Conservation (phyloP, 2,797 vertebrate species). For the Pangasius sanitwongsei region DNA sequence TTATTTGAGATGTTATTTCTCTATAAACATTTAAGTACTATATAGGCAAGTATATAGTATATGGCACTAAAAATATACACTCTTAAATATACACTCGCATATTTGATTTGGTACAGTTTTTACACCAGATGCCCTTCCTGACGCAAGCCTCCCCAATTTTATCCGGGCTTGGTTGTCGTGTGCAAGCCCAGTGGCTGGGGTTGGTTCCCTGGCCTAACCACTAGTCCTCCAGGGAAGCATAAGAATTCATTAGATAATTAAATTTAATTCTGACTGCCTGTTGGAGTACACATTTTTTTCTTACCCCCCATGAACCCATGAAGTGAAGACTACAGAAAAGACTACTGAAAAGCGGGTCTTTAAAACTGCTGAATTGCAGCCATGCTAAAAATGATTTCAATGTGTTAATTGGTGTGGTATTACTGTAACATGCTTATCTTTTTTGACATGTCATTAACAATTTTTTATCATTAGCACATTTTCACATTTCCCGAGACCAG, state of each 20-base stretch:
- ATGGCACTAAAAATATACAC: neutral
- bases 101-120: too few species aligned
- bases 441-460: slow-evolving; percentile 6
- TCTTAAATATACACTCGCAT: too few species aligned
- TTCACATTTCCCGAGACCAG: slow-evolving; percentile 14
- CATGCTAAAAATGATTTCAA: neutral
- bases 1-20: neutral
- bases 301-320: neutral
- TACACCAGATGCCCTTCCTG: too few species aligned
- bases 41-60: neutral
- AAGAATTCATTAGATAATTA: neutral
- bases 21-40: neutral
- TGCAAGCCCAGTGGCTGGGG: too few species aligned
- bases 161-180: too few species aligned
- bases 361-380: neutral
- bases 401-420: neutral
- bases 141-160: too few species aligned
- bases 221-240: too few species aligned
- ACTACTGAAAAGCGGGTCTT: neutral
- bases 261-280: neutral
- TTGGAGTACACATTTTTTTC: neutral
- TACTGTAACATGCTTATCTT: neutral
- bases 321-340: neutral
- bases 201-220: too few species aligned
- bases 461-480: slow-evolving; percentile 27